These are phyloP conservation scores for Pygathrix nemaeus DNA, from an alignment of 2,113 vertebrate genomes.

Conservation along the genomic window DNA sequence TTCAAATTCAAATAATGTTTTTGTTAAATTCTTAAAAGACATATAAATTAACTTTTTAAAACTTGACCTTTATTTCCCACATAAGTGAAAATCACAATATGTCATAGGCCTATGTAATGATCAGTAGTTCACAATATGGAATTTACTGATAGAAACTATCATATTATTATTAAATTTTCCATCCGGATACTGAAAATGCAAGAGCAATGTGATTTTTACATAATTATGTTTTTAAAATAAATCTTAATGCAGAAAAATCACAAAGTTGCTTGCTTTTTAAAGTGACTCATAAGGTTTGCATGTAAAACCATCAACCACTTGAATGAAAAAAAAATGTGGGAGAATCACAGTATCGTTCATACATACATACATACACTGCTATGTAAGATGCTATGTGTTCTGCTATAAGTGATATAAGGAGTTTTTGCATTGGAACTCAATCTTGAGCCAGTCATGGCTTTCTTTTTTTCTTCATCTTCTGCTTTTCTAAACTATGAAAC, in stretches of 20 bases:
- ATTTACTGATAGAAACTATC: slow-evolving; percentile 51
- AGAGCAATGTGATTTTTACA: slow-evolving; percentile 76
- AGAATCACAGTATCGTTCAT: slow-evolving; percentile 70
- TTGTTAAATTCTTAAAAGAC: not conserved
- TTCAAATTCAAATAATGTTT: not conserved
- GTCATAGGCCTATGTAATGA: not conserved
- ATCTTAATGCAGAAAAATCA: slow-evolving; percentile 79
- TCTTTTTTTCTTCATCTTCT: not conserved
- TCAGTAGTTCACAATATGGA: slow-evolving; percentile 39
- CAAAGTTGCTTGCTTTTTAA: slow-evolving; percentile 71
- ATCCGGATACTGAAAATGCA: slow-evolving; percentile 73
- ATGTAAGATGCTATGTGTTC: not conserved
- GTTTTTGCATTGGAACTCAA: not conserved
- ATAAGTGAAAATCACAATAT: not conserved
- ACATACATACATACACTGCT: slow-evolving; percentile 7
- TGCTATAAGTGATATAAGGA: not conserved
- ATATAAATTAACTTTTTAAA: not conserved
- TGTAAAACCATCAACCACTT: slow-evolving; percentile 59
- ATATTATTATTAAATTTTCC: slow-evolving; percentile 72
- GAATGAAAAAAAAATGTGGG: slow-evolving; percentile 81
- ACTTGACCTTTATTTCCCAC: not conserved
- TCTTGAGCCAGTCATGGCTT: not conserved
- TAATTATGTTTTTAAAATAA: slow-evolving; percentile 66
- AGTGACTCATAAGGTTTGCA: slow-evolving; percentile 55
- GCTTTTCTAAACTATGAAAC: not conserved